Evolutionary conservation across 2,113 vertebrate genomes (phyloP).

Genomic region (Nesogale talazaci): DNA sequence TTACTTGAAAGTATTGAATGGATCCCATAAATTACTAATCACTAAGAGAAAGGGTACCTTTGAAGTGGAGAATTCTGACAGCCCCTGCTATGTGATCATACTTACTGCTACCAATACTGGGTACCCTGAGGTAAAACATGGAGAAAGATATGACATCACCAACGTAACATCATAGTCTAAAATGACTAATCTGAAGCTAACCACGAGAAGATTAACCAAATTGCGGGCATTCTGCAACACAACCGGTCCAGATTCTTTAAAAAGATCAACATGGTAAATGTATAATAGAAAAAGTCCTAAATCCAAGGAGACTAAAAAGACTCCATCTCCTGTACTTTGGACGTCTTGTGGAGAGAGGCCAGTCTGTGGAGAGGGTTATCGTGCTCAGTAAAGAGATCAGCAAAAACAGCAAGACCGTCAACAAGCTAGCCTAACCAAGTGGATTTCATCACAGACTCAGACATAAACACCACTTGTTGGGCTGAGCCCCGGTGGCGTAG

Average conservation of each 20-base stretch:
- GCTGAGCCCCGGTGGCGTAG: too few relatives aligned
- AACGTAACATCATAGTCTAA: not conserved
- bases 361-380: too few relatives aligned
- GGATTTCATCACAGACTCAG: too few relatives aligned
- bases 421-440: too few relatives aligned
- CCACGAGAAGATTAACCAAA: not conserved
- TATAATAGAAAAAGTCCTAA: not conserved
- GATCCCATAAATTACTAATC: too few relatives aligned
- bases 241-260: not conserved
- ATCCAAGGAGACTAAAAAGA: not conserved
- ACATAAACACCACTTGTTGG: too few relatives aligned
- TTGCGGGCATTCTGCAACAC: too few relatives aligned
- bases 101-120: not conserved
- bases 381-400: too few relatives aligned
- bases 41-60: not conserved
- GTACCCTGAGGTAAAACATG: too few relatives aligned
- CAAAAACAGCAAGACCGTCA: too few relatives aligned
- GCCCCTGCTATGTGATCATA: not conserved
- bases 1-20: too few relatives aligned
- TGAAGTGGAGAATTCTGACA: not conserved
- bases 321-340: not conserved
- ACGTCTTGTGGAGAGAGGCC: too few relatives aligned
- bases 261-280: not conserved
- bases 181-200: constrained; percentile 1
- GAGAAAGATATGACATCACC: not conserved